phyloP scores from a whole-genome alignment of 2,797 vertebrate genomes.

The Etheostoma perlongum region DNA sequence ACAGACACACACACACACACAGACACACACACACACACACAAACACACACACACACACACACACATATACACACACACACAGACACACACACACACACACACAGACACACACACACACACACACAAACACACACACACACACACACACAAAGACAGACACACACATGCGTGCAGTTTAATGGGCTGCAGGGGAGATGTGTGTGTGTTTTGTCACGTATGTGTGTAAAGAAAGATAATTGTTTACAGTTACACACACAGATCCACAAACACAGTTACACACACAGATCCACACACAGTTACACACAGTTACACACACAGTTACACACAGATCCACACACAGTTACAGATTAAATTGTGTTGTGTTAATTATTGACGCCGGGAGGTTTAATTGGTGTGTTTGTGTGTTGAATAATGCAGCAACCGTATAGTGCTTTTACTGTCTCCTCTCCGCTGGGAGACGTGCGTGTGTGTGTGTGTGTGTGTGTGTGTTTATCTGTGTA shows the following conservation, averaged over 20 bases:
- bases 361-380: conserved; percentile 72
- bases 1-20: too few relatives aligned
- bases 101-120: conserved; percentile 5
- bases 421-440: conserved; percentile 70
- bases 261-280: conserved; percentile 1
- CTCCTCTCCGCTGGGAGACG: conserved; percentile 27
- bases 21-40: too few relatives aligned
- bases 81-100: conserved; percentile 11
- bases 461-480: not conserved
- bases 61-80: conserved; percentile 12
- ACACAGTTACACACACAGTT: conserved; percentile 1
- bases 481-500: conserved; percentile 8
- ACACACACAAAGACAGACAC: conserved; percentile 11
- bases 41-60: not conserved
- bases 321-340: not conserved
- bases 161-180: conserved; percentile 32
- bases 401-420: conserved; percentile 72
- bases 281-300: conserved; percentile 3
- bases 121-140: conserved; percentile 8
- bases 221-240: conserved; percentile 48
- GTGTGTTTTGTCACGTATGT: conserved; percentile 9
- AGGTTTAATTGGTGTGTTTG: conserved; percentile 69
- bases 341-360: conserved; percentile 35
- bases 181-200: conserved; percentile 16
- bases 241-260: conserved; percentile 15